These are phyloP conservation scores for Sminthurides bifidus DNA, from an alignment of 1,140 invertebrate genomes.

Conservation along the genomic window DNA sequence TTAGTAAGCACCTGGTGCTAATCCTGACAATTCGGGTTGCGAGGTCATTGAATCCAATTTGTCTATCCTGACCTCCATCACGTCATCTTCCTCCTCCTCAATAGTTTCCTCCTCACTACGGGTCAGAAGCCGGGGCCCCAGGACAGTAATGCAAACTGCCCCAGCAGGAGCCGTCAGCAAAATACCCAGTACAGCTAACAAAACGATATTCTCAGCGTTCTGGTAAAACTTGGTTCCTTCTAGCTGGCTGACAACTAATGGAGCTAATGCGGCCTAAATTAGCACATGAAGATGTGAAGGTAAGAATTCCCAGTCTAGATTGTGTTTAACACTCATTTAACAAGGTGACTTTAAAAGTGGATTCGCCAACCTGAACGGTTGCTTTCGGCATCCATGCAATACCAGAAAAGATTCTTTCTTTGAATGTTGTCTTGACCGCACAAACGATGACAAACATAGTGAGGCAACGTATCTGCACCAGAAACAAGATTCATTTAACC, in stretches of 20 bases:
- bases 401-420: conserved; percentile 18
- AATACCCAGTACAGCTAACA: conserved; percentile 3
- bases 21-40: too few species aligned
- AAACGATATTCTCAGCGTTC: background rate
- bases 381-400: conserved; percentile 28
- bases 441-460: conserved; percentile 8
- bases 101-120: too few species aligned
- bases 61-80: background rate
- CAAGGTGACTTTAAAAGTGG: background rate
- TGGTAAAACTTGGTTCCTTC: background rate
- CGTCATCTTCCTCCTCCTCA: too few species aligned
- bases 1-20: too few species aligned
- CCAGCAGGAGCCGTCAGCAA: conserved; percentile 10
- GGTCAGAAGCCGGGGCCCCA: background rate
- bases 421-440: background rate
- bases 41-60: too few species aligned
- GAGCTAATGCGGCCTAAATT: conserved; percentile 5
- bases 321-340: background rate
- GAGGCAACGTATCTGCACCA: conserved; percentile 2
- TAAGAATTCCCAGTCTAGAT: background rate
- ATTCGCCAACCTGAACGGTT: conserved; percentile 10
- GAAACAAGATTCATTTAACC: background rate
- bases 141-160: conserved; percentile 2
- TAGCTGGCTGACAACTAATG: background rate
- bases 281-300: background rate